These are phyloP conservation scores for Dipodomys merriami DNA, from an alignment of 2,113 vertebrate species.

Conservation along the genomic window DNA sequence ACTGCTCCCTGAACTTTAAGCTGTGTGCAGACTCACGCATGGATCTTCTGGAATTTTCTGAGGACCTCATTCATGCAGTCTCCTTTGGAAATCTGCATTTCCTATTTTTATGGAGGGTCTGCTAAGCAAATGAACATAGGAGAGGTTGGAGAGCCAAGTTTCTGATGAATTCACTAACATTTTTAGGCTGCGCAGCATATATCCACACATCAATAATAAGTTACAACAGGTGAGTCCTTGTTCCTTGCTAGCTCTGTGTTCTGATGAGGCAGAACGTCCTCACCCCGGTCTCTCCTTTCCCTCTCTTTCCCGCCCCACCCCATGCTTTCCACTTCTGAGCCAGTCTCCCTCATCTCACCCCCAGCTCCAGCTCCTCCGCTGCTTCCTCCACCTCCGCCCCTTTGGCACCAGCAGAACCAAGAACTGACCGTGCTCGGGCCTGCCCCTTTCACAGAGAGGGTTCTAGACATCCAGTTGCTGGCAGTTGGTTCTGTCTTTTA, in stretches of 20 bases:
- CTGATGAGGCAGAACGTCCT: no score
- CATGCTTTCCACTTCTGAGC: not conserved
- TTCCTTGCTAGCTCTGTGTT: fast-evolving
- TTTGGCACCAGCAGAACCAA: not conserved
- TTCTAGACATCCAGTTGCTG: not conserved
- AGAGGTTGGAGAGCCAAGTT: not conserved
- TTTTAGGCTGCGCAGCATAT: not conserved
- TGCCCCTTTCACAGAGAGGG: not conserved
- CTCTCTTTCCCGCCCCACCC: no score
- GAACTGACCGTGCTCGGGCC: not conserved
- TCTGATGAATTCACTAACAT: not conserved
- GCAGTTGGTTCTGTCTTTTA: not conserved
- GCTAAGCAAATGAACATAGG: not conserved
- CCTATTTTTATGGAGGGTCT: not conserved
- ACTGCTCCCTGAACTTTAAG: not conserved
- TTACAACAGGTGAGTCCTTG: not conserved
- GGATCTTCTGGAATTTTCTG: not conserved
- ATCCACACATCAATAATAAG: not conserved
- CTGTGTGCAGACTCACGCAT: not conserved
- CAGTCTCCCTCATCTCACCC: no score
- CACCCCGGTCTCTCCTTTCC: no score
- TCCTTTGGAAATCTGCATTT: constrained; percentile 25
- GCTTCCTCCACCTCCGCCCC: no score
- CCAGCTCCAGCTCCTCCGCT: not conserved
- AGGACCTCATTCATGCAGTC: not conserved